phyloP scores from a whole-genome alignment of 2,888 invertebrate genomes.

The Eupithecia subfuscata region DNA sequence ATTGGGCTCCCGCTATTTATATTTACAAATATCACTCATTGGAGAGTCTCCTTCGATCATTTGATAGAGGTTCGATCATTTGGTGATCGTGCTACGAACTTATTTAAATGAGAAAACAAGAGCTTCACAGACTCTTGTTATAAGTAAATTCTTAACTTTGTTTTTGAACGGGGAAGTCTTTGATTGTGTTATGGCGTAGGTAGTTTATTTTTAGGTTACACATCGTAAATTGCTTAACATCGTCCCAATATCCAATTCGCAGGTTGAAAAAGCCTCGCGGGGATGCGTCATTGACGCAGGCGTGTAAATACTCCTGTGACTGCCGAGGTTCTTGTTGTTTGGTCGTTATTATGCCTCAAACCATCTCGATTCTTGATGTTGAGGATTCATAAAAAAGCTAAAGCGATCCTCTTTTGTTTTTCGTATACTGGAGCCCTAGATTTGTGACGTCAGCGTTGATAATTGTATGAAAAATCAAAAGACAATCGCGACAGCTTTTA shows the following conservation, averaged over 20 bases:
- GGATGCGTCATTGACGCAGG: background rate
- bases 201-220: background rate
- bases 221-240: slow-evolving; percentile 44
- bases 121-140: too few relatives aligned
- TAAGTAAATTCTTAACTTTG: background rate
- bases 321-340: background rate
- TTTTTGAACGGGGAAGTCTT: background rate
- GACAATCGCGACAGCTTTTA: background rate
- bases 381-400: background rate
- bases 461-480: too few relatives aligned
- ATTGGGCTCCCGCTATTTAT: too few relatives aligned
- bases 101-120: too few relatives aligned
- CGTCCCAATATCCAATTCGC: slow-evolving; percentile 45
- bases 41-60: too few relatives aligned
- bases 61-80: too few relatives aligned
- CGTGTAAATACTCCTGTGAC: slow-evolving; percentile 34
- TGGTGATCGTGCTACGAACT: too few relatives aligned
- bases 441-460: too few relatives aligned
- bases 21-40: too few relatives aligned
- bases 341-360: background rate
- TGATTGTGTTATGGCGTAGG: background rate
- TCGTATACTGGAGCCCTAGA: too few relatives aligned
- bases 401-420: too few relatives aligned
- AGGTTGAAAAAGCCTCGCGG: background rate
- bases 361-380: background rate